These are phyloP conservation scores for Drosophila burlai DNA, from an alignment of 1,140 invertebrate genomes.

Conservation along the genomic window DNA sequence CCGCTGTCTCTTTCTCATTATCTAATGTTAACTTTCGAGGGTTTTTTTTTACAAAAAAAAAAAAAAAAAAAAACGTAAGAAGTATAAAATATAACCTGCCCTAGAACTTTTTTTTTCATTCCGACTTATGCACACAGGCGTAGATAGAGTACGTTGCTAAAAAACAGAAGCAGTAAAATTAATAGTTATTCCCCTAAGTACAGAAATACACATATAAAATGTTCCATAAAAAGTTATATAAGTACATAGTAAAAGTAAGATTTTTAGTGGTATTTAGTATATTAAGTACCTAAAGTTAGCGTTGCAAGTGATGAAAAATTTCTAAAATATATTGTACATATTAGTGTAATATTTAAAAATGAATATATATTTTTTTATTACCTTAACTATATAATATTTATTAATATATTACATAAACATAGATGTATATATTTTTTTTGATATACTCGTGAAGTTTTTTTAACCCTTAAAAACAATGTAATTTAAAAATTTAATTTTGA, in stretches of 20 bases:
- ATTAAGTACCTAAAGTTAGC: neutral
- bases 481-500: too few relatives aligned
- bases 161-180: constrained; percentile 4
- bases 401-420: too few relatives aligned
- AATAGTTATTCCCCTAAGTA: constrained; percentile 5
- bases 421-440: too few relatives aligned
- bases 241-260: neutral
- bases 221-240: neutral
- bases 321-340: neutral
- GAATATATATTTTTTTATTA: too few relatives aligned
- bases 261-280: neutral
- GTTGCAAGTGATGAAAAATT: neutral
- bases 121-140: constrained; percentile 43
- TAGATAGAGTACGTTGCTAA: constrained; percentile 15
- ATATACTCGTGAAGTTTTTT: too few relatives aligned
- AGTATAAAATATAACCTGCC: constrained; percentile 51
- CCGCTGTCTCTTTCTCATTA: constrained; percentile 22
- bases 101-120: constrained; percentile 60
- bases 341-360: neutral
- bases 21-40: constrained; percentile 45
- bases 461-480: neutral
- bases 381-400: too few relatives aligned
- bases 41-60: constrained; percentile 20
- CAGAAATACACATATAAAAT: neutral
- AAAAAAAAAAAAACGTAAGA: constrained; percentile 30